Evolutionary conservation across 2,113 vertebrate genomes (phyloP), one percentile per base, ranked within the genome.

Genomic region (Speoplatyrhinus poulsoni): DNA sequence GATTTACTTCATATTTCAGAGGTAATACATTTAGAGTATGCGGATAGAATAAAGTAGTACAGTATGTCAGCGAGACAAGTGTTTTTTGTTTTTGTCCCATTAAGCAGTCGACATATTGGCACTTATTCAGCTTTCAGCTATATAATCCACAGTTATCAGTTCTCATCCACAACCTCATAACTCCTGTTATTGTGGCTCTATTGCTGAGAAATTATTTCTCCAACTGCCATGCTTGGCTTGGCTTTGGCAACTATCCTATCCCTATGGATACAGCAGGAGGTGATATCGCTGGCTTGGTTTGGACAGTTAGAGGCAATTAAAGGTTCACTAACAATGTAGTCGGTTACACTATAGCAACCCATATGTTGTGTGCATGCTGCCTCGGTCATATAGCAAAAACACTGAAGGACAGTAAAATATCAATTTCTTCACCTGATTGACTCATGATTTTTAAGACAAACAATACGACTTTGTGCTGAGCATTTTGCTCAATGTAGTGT

Each of bases 331-430:
- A n/a, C 17, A 16, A 10, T 26, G 50, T 68, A 62, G 50, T 33
- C 26, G 36, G 47, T 59, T 55, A 61, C 50, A 33, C 33, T 49
- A 62, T 65, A 59, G 53, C 63, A 74, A 62, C 12, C 6, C 6
- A 17, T n/a, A 61, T 47, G 60, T 65, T 79, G 33, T 73, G 10
- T 67, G 46, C 11, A 72, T 59, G 12, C 49, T 8, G 19, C 56
- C 10, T 62, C 11, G 41, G 52, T 49, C 26, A n/a, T 0, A 33
- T 16, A 11, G 59, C 26, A 60, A 53, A 67, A 36, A 70, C 66
- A 53, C 54, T 12, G 66, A 48, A 73, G 46, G 65, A 53, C 61
- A 65, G 41, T 19, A 9, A 15, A 46, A 46, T 19, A 54, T 16
- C 16, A 3, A 17, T 59, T 26, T 50, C 3, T n/a, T 65, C 46